A percentile compares a stretch with the other conserved stretches of the same genome.
phyloP scores from a whole-genome alignment of 2,113 vertebrate genomes.

The Psilopsiagon aurifrons region DNA sequence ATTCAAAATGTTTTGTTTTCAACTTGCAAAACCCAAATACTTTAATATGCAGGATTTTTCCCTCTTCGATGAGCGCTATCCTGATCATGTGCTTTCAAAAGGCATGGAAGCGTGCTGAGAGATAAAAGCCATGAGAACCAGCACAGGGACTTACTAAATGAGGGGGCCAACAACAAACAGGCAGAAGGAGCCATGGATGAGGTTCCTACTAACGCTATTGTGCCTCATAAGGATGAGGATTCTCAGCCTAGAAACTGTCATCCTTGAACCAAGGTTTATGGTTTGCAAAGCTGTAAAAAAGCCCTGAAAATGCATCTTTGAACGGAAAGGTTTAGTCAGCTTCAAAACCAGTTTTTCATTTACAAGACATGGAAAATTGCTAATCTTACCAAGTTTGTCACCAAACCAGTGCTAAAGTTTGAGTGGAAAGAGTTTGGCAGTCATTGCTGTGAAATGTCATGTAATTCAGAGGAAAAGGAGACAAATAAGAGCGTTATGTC shows the following conservation, averaged over 20 bases:
- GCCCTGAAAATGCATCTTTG: slow-evolving; percentile 13
- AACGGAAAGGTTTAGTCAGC: slow-evolving; percentile 51
- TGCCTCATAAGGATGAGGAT: background rate
- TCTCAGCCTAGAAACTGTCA: background rate
- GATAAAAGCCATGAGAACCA: background rate
- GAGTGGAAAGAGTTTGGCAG: slow-evolving; percentile 60
- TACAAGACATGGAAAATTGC: slow-evolving; percentile 41
- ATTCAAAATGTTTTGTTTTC: background rate
- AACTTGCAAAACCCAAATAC: background rate
- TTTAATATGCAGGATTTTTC: rapidly evolving
- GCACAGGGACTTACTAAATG: background rate
- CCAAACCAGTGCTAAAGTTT: slow-evolving; percentile 41
- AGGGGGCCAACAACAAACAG: background rate
- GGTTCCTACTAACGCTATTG: background rate
- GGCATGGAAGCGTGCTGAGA: background rate
- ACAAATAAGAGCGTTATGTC: background rate
- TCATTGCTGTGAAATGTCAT: slow-evolving; percentile 49
- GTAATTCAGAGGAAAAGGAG: slow-evolving; percentile 15
- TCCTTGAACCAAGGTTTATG: background rate
- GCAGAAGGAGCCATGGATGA: background rate
- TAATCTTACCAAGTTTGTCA: slow-evolving; percentile 62
- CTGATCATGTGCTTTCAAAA: background rate
- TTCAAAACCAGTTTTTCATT: slow-evolving; percentile 24
- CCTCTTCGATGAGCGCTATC: background rate
- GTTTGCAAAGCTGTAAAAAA: background rate